Evolutionary conservation across 2,797 vertebrate species (phyloP).

Genomic region (Pygocentrus nattereri): DNA sequence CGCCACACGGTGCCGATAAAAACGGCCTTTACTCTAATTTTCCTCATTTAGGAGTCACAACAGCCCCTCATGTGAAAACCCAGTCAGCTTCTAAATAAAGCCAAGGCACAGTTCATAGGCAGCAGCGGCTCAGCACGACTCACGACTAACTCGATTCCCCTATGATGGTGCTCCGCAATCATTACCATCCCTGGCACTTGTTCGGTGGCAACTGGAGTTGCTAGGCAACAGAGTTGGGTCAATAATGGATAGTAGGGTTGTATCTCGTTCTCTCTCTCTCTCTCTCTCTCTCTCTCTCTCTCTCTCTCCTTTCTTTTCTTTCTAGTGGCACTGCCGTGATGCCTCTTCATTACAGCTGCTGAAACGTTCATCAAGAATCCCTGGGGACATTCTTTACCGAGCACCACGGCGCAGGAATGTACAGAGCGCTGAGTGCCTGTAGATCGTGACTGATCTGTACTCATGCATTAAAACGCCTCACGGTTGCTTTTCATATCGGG

Average conservation of each 20-base stretch:
- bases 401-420: constrained; percentile 1
- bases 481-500: not conserved
- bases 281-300: not conserved
- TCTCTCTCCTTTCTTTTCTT: constrained; percentile 33
- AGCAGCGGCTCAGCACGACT: constrained; percentile 29
- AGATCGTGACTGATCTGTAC: constrained; percentile 31
- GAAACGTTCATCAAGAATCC: constrained; percentile 68
- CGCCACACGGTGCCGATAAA: not conserved
- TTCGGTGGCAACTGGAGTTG: constrained; percentile 60
- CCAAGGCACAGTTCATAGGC: constrained; percentile 32
- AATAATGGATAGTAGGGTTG: constrained; percentile 49
- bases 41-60: constrained; percentile 36
- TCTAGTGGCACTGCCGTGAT: constrained; percentile 51
- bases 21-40: constrained; percentile 31
- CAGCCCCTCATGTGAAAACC: constrained; percentile 14
- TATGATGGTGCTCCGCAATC: constrained; percentile 6
- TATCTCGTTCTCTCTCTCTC: not conserved
- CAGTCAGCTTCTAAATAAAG: constrained; percentile 52
- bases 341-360: constrained; percentile 65
- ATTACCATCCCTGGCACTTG: constrained; percentile 41
- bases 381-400: constrained; percentile 37
- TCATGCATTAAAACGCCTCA: not conserved
- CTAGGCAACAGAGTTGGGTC: constrained; percentile 66
- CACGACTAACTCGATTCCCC: constrained; percentile 46
- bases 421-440: not conserved